Percentiles rank a stretch among this genome's conserved stretches.
Evolutionary conservation across 37 sponge, comb jelly and placozoan species (phyloP).

Genomic region (Bolinopsis microptera): DNA sequence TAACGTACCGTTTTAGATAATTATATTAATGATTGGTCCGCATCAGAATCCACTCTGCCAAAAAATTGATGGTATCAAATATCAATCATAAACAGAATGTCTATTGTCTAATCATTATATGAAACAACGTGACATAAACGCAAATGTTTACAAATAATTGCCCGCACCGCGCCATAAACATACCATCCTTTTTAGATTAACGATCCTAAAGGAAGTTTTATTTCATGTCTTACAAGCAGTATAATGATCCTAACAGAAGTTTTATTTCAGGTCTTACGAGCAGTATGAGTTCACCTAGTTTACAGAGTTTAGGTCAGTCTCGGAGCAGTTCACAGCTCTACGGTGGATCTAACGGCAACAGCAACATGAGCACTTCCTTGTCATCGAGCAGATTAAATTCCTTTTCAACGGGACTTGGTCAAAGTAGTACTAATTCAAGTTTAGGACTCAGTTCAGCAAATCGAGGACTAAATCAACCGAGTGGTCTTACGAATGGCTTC

Average conservation of each 20-base stretch:
- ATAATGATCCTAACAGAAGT: neutral
- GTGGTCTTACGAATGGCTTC: slow-evolving; percentile 41
- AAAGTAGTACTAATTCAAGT: slow-evolving; percentile 19
- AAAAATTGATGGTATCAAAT: no score
- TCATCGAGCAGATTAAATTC: slow-evolving; percentile 55
- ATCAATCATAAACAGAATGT: no score
- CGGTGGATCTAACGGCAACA: slow-evolving; percentile 32
- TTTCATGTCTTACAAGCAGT: no score
- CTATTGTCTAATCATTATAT: no score
- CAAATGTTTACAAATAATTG: no score
- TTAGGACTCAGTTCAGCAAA: slow-evolving; percentile 11
- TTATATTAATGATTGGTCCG: no score
- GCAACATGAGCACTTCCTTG: neutral
- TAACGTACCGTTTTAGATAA: no score
- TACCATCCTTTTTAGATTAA: no score
- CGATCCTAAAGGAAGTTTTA: no score
- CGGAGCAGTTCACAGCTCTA: slow-evolving; percentile 55
- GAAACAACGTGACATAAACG: no score
- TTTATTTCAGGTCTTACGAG: slow-evolving; percentile 34
- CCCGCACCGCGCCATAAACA: no score
- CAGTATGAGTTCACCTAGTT: slow-evolving; percentile 15
- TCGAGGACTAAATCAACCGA: slow-evolving; percentile 15
- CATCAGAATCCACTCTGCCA: no score
- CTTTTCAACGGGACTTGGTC: slow-evolving; percentile 24
- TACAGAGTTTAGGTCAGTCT: slow-evolving; percentile 8